Base-by-base conservation (phyloP, 2,113 vertebrate genomes). In the Caretta caretta region DNA sequence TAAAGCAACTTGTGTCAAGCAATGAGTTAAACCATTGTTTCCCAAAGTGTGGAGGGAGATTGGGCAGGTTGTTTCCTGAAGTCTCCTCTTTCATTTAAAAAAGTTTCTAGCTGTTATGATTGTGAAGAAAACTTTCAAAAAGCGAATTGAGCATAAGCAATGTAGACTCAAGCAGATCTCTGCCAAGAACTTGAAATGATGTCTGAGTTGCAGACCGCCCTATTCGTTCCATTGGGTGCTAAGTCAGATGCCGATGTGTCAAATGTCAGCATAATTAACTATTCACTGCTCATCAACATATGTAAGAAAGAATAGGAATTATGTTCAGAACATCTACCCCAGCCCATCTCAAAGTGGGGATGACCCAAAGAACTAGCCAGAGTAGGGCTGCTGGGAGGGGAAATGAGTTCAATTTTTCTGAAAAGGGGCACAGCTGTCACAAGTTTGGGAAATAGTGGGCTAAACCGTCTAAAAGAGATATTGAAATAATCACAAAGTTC, bases 401-500 rank as follows among this genome's bases (percentile, higher is more conserved):
- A 78, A 48, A 22, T 31, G 17, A 25, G 50, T 79, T 38, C 79
- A 80, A 62, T 83, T 88, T 22, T 14, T 25, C 27, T 38, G 65
- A 46, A 48, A 38, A 89, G 50, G 12, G 75, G 1, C 25, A 51
- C 29, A 42, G 0, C 3, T 86, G 93, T 87, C 31, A 84, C 1
- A 49, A 25, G 2, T 0, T 65, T 38, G 27, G n/a, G 7, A 80
- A 86, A 69, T 1, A 0, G 19, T 83, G 56, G 4, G 22, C 62
- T 25, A 53, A 49, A 92, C 75, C 17, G 2, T 86, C 50, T 56
- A 78, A 80, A 11, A 69, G 82, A n/a, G 86, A 87, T 4, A 31
- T 29, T 10, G 84, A 83, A 62, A 29, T 75, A 35, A 42, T 35
- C 6, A 5, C 80, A n/a, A n/a, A 48, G 17, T 11, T n/a, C 49